Percentiles rank a stretch among this genome's conserved stretches.
Evolutionary conservation across 2,888 invertebrate species (phyloP).

Genomic region (Dusona sp.): DNA sequence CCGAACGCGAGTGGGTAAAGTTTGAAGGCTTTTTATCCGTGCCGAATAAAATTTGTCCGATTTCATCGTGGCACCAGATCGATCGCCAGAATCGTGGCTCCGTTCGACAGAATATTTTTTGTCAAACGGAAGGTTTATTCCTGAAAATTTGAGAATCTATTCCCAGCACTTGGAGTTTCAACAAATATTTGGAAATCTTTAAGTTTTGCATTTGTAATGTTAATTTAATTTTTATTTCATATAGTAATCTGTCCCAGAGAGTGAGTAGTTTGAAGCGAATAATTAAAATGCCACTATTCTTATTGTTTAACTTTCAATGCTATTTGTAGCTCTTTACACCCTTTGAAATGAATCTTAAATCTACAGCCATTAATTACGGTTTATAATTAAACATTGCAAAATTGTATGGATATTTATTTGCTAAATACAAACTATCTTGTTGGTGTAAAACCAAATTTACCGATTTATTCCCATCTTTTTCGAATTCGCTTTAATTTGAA

Average conservation of each 20-base stretch:
- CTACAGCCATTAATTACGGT: background rate
- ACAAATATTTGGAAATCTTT: too few species aligned
- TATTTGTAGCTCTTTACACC: background rate
- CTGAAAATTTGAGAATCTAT: background rate
- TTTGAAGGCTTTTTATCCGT: slow-evolving; percentile 13
- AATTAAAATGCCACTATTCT: background rate
- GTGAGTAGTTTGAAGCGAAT: background rate
- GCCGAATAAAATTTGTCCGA: background rate
- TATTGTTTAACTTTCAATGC: background rate
- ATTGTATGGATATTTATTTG: background rate
- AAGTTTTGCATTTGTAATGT: too few species aligned
- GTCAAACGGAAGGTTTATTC: background rate
- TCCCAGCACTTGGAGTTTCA: background rate
- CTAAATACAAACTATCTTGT: background rate
- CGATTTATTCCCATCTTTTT: background rate
- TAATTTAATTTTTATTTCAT: background rate
- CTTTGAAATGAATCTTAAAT: background rate
- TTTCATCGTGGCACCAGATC: background rate
- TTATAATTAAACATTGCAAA: background rate
- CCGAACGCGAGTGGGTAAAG: background rate
- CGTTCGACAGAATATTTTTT: background rate
- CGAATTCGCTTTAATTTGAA: background rate
- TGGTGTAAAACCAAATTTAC: background rate
- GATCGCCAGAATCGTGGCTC: too few species aligned
- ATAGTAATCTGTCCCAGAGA: background rate